Evolutionary conservation across 2,797 vertebrate genomes (phyloP), one percentile per base, ranked within the genome.

Genomic region (Myioborus miniatus): DNA sequence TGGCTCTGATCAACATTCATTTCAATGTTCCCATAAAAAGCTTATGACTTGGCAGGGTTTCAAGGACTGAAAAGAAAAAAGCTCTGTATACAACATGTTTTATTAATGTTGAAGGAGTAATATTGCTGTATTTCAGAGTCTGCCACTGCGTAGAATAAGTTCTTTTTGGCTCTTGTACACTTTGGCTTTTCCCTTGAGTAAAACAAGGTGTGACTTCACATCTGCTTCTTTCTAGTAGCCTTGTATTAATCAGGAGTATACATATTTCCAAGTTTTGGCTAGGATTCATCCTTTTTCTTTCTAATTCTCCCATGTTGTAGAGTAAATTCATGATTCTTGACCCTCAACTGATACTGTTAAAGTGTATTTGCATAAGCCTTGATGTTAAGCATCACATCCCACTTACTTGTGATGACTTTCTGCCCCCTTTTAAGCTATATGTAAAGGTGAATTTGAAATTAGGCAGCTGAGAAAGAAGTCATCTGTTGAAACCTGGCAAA

Each of bases 81-180:
- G 50, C 62, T 88, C 69, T 76, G 50, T 87, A 79, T 95, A 95
- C 76, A 93, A 30, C 82, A 91, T 95, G 79, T 88, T 95, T 94
- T 96, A 95, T 90, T 97, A 82, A 95, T 90, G 93, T 76, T 97
- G 91, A 96, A 93, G 88, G 85, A 79, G 67, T 86, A 93, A 86
- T 2, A 11, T 83, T 91, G 77, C 94, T 79, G 36, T 74, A 32
- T 95, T 94, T 93, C 88, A 89, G 34, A 24, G 63, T 90, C 74
- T 64, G 83, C 86, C 86, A 67, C 90, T 84, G 92, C 91, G 11
- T 0, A 83, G 90, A 87, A 1, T 76, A 79, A 79, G 67, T 70
- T 94, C 74, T 52, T 30, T 80, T 89, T 95, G 82, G 72, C 84
- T 93, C 63, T 90, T 67, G 67, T 47, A 64, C 52, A 5, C 34